Base-by-base conservation (phyloP, 1,140 invertebrate genomes). In the Orius insidiosus region DNA sequence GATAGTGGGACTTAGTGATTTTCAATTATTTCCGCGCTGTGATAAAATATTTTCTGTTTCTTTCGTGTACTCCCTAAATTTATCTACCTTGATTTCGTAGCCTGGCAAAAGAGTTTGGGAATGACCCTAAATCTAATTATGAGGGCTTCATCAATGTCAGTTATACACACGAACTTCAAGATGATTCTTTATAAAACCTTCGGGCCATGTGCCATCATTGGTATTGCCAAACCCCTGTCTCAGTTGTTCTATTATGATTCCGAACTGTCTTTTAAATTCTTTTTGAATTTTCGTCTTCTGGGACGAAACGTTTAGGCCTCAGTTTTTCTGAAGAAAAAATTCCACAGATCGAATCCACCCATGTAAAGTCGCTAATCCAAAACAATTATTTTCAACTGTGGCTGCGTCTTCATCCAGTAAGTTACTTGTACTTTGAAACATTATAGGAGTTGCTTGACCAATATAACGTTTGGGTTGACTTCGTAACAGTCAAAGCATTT, bases 321-420 rank as follows among this genome's bases (percentile, higher is more conserved):
- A 62, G 0, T 53, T 48, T 30, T 63, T 31, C 49, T 63, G 58
- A 7, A 61, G 50, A n/a, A 57, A 38, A n/a, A 46, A 54, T 47
- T 63, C 55, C 36, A 63, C 57, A 38, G 59, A 56, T 1, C 56
- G 41, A 39, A 63, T 63, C 46, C 56, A 55, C 0, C 54, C 57
- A 52, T 64, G 62, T 15, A 63, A 47, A 1, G 54, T 54, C 4
- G 60, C 63, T 15, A 66, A 19, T 5, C 60, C 62, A 49, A 61
- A 64, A 15, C 57, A 15, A 2, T 59, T 46, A 47, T 48, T 41
- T 30, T 51, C 45, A 40, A 48, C 39, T 34, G 50, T 47, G 9
- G 56, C 45, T 57, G 42, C 3, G 41, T 46, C 56, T 50, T 46
- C 10, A 2, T 52, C 9, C 33, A 54, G 46, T 42, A 11, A 16